phyloP scores from a whole-genome alignment of 2,113 vertebrate species.

The Tympanuchus pallidicinctus region DNA sequence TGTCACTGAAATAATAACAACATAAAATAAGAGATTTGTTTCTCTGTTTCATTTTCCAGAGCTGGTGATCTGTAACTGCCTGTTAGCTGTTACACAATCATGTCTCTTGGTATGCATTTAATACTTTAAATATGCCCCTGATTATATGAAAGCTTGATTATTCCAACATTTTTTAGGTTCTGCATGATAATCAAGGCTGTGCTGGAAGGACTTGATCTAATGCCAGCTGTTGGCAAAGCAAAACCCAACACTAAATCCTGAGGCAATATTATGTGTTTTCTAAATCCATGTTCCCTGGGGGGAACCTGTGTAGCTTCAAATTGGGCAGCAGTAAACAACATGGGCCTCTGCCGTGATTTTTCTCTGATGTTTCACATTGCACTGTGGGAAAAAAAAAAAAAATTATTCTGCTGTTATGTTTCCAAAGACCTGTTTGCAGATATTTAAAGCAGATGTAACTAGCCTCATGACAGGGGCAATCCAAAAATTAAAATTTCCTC shows the following conservation, averaged over 20 bases:
- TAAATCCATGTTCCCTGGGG: not conserved
- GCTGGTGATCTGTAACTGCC: constrained; percentile 17
- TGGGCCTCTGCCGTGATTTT: not conserved
- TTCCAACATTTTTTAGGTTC: not conserved
- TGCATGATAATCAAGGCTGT: constrained; percentile 4
- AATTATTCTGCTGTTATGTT: not conserved
- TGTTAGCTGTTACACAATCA: not conserved
- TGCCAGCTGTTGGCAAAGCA: not conserved
- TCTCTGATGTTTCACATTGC: not conserved
- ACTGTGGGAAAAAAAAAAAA: not conserved
- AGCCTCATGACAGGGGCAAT: not conserved
- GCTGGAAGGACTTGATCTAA: not conserved
- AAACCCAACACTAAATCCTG: not conserved
- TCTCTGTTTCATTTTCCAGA: constrained; percentile 16
- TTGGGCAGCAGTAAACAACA: not conserved
- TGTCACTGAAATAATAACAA: constrained; percentile 27
- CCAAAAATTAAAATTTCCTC: not conserved
- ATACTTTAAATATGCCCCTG: constrained; percentile 17
- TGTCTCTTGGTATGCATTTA: constrained; percentile 33
- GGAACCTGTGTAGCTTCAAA: not conserved
- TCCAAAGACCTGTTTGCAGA: not conserved
- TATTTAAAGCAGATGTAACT: not conserved
- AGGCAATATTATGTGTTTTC: not conserved
- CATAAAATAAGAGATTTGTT: constrained; percentile 8
- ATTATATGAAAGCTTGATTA: constrained; percentile 23